Evolutionary conservation across 2,888 invertebrate genomes (phyloP).

Genomic region (Pyrrhia umbra): DNA sequence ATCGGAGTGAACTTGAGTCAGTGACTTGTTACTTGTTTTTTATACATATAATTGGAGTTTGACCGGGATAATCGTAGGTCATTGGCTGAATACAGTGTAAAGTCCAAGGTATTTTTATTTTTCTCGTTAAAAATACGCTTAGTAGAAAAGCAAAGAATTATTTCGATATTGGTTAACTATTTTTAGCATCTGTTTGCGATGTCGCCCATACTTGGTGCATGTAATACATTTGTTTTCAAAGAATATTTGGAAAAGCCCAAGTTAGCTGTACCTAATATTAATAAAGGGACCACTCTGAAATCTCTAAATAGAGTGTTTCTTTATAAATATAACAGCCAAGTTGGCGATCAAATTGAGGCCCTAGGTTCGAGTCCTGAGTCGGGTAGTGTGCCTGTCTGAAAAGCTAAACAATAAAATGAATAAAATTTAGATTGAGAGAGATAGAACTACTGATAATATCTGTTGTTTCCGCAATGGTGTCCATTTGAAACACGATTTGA

Average conservation of each 20-base stretch:
- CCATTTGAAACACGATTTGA: constrained; percentile 66
- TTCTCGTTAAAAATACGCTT: no score
- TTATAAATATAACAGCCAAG: no score
- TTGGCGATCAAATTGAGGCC: no score
- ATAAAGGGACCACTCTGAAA: no score
- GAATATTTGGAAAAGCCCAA: no score
- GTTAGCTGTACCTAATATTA: no score
- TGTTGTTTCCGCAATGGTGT: constrained; percentile 13
- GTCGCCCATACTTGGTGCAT: no score
- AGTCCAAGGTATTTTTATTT: not conserved
- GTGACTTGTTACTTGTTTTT: not conserved
- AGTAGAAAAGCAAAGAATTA: not conserved
- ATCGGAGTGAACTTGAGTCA: not conserved
- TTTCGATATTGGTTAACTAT: not conserved
- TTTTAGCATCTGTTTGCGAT: no score
- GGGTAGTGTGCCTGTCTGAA: no score
- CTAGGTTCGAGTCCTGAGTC: no score
- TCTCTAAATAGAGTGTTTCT: no score
- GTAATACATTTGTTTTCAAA: no score
- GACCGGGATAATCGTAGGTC: not conserved
- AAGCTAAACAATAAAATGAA: not conserved
- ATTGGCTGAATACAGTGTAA: not conserved
- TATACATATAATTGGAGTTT: not conserved
- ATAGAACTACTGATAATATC: not conserved
- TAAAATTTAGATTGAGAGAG: not conserved